Evolutionary conservation across 2,797 vertebrate species (phyloP).

Genomic region (Sebastes dallii): DNA sequence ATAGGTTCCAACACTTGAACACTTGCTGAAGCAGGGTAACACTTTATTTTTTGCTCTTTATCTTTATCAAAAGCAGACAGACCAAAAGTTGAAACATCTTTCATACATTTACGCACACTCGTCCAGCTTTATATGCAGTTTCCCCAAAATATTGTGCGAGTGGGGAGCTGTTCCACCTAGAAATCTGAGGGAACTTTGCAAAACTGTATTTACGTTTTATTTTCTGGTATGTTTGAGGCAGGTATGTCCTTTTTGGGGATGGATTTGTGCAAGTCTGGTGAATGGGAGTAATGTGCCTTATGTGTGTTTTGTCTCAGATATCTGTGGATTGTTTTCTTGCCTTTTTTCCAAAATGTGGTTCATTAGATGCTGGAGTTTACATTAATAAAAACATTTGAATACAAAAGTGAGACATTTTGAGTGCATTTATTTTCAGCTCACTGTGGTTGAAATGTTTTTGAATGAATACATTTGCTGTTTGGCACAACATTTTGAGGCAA

Average conservation of each 20-base stretch:
- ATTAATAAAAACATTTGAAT: constrained; percentile 61
- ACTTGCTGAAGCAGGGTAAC: background rate
- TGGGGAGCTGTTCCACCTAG: background rate
- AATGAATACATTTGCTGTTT: background rate
- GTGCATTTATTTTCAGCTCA: background rate
- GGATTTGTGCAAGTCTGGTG: background rate
- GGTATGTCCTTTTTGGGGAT: background rate
- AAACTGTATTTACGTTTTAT: constrained; percentile 40
- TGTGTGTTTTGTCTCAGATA: constrained; percentile 23
- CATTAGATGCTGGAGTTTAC: constrained; percentile 65
- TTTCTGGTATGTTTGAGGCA: background rate
- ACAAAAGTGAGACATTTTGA: constrained; percentile 12
- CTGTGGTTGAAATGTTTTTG: background rate
- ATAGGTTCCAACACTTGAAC: background rate
- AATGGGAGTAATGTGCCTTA: constrained; percentile 61
- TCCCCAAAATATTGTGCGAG: background rate
- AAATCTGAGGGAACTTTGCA: constrained; percentile 47
- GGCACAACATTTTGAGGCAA: background rate
- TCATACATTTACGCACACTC: background rate
- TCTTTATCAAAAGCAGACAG: background rate
- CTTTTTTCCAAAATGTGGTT: constrained; percentile 60
- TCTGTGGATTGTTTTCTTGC: constrained; percentile 44
- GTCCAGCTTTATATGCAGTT: background rate
- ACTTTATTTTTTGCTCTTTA: background rate
- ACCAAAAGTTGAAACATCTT: background rate